Percentiles rank a stretch among this genome's conserved stretches.
These are phyloP conservation scores for Phengaris arion DNA, from an alignment of 2,888 invertebrate genomes.

Conservation along the genomic window DNA sequence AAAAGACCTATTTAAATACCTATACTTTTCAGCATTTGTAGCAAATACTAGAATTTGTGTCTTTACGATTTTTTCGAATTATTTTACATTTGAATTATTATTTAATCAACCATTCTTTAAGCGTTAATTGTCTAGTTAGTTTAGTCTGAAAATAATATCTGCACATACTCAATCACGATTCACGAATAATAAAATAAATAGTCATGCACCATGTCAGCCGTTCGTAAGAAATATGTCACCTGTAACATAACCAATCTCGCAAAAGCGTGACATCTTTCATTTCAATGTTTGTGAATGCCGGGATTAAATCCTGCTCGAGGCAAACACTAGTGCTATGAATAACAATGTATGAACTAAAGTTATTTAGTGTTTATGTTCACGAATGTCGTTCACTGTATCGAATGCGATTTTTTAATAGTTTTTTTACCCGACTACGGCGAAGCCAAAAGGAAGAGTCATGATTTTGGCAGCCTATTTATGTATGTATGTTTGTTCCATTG, in stretches of 20 bases:
- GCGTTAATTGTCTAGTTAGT: too few relatives aligned
- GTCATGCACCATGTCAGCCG: slow-evolving; percentile 11
- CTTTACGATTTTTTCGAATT: too few relatives aligned
- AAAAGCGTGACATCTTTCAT: slow-evolving; percentile 25
- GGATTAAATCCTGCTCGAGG: slow-evolving; percentile 11
- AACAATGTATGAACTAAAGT: slow-evolving; percentile 10
- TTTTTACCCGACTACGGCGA: too few relatives aligned
- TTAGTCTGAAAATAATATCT: neutral
- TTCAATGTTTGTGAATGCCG: slow-evolving; percentile 17
- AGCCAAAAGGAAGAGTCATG: too few relatives aligned
- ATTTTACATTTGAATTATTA: too few relatives aligned
- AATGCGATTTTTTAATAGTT: neutral
- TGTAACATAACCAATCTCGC: neutral
- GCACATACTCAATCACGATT: neutral
- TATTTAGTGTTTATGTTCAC: neutral
- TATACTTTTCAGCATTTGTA: too few relatives aligned
- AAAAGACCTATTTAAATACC: too few relatives aligned
- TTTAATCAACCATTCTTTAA: too few relatives aligned
- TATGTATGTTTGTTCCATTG: too few relatives aligned
- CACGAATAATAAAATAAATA: slow-evolving; percentile 11
- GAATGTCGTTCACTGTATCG: slow-evolving; percentile 6
- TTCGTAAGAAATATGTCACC: slow-evolving; percentile 20
- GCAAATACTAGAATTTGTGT: too few relatives aligned
- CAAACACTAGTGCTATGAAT: slow-evolving; percentile 15
- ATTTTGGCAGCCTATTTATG: too few relatives aligned